A percentile compares a stretch with the other conserved stretches of the same genome.
Evolutionary conservation across 2,888 invertebrate species (phyloP).

Genomic region (Hemistola chrysoprasaria): DNA sequence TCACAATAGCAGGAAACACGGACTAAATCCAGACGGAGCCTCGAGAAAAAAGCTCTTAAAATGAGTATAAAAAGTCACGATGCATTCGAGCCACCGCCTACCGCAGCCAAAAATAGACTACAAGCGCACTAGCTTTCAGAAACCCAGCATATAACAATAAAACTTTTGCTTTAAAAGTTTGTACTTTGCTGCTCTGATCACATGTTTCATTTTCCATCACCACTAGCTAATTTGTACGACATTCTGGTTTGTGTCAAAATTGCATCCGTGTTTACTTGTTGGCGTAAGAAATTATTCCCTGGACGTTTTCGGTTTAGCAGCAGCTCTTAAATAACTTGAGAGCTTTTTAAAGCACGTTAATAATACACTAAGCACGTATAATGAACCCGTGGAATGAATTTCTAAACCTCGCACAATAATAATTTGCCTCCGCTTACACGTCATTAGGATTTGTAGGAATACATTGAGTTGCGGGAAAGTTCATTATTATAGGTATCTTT

Average conservation of each 20-base stretch:
- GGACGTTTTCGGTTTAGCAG: conserved; percentile 50
- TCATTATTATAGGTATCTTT: no score
- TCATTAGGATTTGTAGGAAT: no score
- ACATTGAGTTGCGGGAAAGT: no score
- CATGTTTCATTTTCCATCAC: conserved; percentile 1
- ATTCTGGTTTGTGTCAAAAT: conserved; percentile 19
- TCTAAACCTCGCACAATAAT: background rate
- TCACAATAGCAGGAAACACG: conserved; percentile 76
- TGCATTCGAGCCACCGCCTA: conserved; percentile 77
- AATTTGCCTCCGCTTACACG: no score
- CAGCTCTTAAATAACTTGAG: conserved; percentile 38
- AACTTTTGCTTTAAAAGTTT: background rate
- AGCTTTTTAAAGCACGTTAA: conserved; percentile 39
- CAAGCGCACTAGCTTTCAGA: conserved; percentile 6
- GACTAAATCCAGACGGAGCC: conserved; percentile 64
- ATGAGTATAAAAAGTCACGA: conserved; percentile 62
- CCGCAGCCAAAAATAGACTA: conserved; percentile 79
- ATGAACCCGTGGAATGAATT: conserved; percentile 11
- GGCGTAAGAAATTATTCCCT: conserved; percentile 65
- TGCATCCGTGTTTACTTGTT: conserved; percentile 66
- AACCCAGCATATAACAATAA: conserved; percentile 7
- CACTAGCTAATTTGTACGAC: conserved; percentile 5
- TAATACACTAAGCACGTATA: conserved; percentile 26
- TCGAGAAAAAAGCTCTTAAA: conserved; percentile 61
- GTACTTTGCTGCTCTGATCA: background rate